Conservation (phyloP, 2,113 vertebrate species). For the Bagarius yarrelli region DNA sequence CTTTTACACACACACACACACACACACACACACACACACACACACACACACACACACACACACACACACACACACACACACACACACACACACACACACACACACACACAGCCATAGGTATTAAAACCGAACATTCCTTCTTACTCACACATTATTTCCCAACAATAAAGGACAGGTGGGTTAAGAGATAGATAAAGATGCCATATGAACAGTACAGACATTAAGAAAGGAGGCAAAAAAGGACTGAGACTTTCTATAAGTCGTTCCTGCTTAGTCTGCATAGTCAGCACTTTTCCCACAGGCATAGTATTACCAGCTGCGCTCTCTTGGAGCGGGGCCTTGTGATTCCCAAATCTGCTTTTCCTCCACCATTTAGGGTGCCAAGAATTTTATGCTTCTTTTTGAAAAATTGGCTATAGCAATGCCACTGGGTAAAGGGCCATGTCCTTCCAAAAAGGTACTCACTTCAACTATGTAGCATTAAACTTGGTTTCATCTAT, state of each 20-base stretch:
- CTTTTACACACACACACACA: neutral
- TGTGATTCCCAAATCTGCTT: slow-evolving; percentile 55
- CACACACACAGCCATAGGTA: neutral
- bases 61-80: slow-evolving; percentile 8
- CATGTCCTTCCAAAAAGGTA: slow-evolving; percentile 11
- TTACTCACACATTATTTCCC: neutral
- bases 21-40: slow-evolving; percentile 3
- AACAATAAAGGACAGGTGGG: neutral
- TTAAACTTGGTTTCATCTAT: neutral
- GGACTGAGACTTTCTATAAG: slow-evolving; percentile 13
- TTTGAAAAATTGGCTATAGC: slow-evolving; percentile 24
- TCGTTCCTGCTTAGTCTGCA: slow-evolving; percentile 24
- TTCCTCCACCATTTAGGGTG: slow-evolving; percentile 51
- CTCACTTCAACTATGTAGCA: slow-evolving; percentile 2
- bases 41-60: too few relatives aligned
- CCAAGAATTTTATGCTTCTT: slow-evolving; percentile 52
- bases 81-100: slow-evolving; percentile 18
- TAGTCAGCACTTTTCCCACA: slow-evolving; percentile 45
- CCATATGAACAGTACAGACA: neutral
- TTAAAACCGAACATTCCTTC: neutral
- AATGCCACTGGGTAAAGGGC: slow-evolving; percentile 22
- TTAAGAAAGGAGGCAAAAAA: neutral
- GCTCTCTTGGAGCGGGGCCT: slow-evolving; percentile 43
- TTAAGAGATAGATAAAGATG: neutral
- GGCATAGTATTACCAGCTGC: slow-evolving; percentile 59